Base-by-base conservation (phyloP, 2,113 vertebrate species). In the Toxotes chatareus region DNA sequence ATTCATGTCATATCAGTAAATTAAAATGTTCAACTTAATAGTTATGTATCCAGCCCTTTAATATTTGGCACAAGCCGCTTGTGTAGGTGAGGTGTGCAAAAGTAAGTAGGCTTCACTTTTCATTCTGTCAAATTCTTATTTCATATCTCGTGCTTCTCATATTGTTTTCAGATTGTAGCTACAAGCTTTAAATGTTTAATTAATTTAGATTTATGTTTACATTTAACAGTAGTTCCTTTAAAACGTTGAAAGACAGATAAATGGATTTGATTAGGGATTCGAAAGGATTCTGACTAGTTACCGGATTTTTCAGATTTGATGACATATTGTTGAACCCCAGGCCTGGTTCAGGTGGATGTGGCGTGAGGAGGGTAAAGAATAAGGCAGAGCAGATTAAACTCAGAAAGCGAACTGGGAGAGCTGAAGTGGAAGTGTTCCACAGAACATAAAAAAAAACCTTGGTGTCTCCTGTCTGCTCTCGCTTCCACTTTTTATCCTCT, bases 401-500 rank as follows among this genome's bases (percentile, higher is more conserved):
- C 16, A 42, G 38, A 49, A 16, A 73, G 42, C 1, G 10, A 23
- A 8, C 53, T 8, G 7, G 19, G 17, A 64, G 57, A 76, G 57
- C 46, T 49, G 40, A 65, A 13, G 42, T 82, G 47, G n/a, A 74
- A 79, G n/a, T 59, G 2, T 17, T 14, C 21, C 60, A 69, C 31
- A 31, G 42, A 71, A 64, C 72, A 46, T 60, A 42, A 57, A 34
- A 31, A 71, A 64, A 71, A 6, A 12, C 47, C 71, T 59, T 0
- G 17, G 36, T 36, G 32, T 73, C 34, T 69, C 56, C 55, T 59
- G 9, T 74, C 79, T 80, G 84, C 42, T 31, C 70, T 57, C 32
- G 11, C 74, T 72, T 16, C 21, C 9, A 56, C 64, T 61, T 75
- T 72, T n/a, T 55, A 36, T 72, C 47, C 44, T 66, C 21, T 57